These are phyloP conservation scores for Chaenocephalus aceratus DNA, from an alignment of 2,113 vertebrate species.

Conservation along the genomic window DNA sequence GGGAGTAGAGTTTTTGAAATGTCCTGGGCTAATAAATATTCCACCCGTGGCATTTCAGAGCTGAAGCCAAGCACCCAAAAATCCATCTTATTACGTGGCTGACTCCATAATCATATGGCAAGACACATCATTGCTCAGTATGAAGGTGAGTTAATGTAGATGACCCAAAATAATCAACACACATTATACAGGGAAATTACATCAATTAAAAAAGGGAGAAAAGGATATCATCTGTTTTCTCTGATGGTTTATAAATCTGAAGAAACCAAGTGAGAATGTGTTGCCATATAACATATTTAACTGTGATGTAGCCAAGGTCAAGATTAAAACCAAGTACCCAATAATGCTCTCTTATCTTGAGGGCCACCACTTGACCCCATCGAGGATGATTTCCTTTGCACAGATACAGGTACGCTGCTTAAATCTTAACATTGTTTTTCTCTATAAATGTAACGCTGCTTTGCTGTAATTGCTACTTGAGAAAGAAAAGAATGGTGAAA, in stretches of 20 bases:
- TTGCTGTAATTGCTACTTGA: too few relatives aligned
- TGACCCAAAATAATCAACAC: not conserved
- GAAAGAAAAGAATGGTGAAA: not conserved
- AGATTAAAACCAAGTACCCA: slow-evolving; percentile 4
- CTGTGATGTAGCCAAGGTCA: not conserved
- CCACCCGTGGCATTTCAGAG: slow-evolving; percentile 62
- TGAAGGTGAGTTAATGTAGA: slow-evolving; percentile 11
- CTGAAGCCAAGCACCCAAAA: slow-evolving; percentile 21
- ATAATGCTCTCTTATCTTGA: not conserved
- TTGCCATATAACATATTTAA: not conserved
- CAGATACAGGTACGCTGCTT: not conserved
- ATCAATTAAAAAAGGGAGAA: not conserved
- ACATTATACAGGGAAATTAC: slow-evolving; percentile 3
- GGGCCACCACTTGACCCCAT: slow-evolving; percentile 25
- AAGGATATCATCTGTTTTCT: not conserved
- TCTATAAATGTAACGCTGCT: not conserved
- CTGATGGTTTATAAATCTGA: slow-evolving; percentile 9
- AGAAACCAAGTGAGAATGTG: slow-evolving; percentile 3
- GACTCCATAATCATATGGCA: slow-evolving; percentile 24
- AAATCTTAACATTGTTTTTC: slow-evolving; percentile 1
- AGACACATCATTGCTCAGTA: slow-evolving; percentile 19
- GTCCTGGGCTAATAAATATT: slow-evolving; percentile 44
- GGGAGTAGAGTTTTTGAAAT: slow-evolving; percentile 39
- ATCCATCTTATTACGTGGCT: slow-evolving; percentile 39
- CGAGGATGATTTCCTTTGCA: slow-evolving; percentile 20